Evolutionary conservation across 2,888 invertebrate genomes (phyloP), one percentile per base, ranked within the genome.

Genomic region (Nyleta sp.): DNA sequence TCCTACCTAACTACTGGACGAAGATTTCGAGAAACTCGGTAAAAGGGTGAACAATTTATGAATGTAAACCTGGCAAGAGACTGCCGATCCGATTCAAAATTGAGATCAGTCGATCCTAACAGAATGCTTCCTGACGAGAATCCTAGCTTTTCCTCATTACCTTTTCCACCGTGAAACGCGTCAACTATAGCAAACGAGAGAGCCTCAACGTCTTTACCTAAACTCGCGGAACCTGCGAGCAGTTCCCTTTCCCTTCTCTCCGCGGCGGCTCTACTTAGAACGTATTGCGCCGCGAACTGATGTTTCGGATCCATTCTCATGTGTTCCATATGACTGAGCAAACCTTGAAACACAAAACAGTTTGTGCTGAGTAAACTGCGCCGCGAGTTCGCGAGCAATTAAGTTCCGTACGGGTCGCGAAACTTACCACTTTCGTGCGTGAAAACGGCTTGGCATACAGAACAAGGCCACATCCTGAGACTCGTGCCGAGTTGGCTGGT

Each of bases 241-340:
- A 95, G 91, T 35, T 97, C 97, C 50, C 97, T 92, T 87, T 97
- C 97, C 81, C 97, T 93, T 83, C 97, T 93, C 88, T 97, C 97
- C 13, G 97, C 97, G 6, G 97, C 97, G 7, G 97, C 98, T 84
- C 97, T 92, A 68, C 96, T 96, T 33, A 98, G 92, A 44, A 98
- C 97, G 91, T 97, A 98, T 89, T 98, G 98, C 24, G 98, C 97
- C 40, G 97, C 97, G 88, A 98, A 98, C 91, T 97, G 97, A 92
- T 98, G 97, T 91, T 98, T 98, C 0, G 97, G 97, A 91, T 98
- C 97, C 97, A 97, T 97, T 87, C 97, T 94, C 97, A 98, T 97
- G 90, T 97, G 97, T 87, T 98, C 97, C 97, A 98, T 97, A 90
- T 98, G 98, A 73, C 96, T 96, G 72, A 98, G 93, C 28, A 98